Percentiles rank a stretch among this genome's conserved stretches.
These are phyloP conservation scores for Agrenia bidenticulata DNA, from an alignment of 2,888 invertebrate genomes.

Conservation along the genomic window DNA sequence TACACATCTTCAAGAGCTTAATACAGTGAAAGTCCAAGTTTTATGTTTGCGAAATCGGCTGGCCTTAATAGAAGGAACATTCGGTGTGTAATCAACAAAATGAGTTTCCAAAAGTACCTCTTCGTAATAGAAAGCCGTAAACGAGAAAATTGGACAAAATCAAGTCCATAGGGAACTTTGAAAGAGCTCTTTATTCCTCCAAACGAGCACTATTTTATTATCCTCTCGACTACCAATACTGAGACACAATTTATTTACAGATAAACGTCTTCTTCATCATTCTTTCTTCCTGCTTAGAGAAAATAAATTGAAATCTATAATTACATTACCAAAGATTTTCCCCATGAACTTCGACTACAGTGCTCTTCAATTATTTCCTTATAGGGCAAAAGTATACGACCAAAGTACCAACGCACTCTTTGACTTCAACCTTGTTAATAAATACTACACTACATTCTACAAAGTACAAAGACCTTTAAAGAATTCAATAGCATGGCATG, in stretches of 20 bases:
- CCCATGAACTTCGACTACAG: background rate
- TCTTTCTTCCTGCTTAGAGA: background rate
- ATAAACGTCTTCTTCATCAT: background rate
- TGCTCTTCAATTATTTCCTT: no score
- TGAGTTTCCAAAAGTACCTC: constrained; percentile 20
- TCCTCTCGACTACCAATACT: background rate
- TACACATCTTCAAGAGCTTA: constrained; percentile 14
- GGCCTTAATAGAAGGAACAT: background rate
- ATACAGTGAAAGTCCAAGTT: background rate
- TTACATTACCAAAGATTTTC: background rate
- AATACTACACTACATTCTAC: no score
- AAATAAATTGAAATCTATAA: constrained; percentile 7
- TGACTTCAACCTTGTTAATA: no score
- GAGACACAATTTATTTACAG: background rate
- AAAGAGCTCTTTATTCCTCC: constrained; percentile 17
- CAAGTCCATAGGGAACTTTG: constrained; percentile 18
- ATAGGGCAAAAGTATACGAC: no score
- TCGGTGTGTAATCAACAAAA: constrained; percentile 21
- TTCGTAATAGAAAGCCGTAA: constrained; percentile 23
- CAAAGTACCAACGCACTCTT: no score
- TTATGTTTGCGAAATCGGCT: constrained; percentile 13
- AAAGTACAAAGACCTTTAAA: no score
- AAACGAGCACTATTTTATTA: background rate
- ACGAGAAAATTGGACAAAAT: constrained; percentile 23
- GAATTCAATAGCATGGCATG: no score